Conservation (phyloP, 2,797 vertebrate species). For the Sphenodon punctatus region DNA sequence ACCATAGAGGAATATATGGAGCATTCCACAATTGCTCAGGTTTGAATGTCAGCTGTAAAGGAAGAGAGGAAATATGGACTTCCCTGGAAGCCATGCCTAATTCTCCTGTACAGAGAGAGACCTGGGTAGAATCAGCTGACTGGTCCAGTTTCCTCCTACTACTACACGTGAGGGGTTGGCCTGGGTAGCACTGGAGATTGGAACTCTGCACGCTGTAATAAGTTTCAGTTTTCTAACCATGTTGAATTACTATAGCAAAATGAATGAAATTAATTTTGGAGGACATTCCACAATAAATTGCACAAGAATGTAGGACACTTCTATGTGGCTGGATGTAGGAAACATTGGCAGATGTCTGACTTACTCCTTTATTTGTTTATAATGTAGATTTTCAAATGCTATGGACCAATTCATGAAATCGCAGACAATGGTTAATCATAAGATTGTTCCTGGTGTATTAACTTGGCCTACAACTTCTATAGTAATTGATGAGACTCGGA, state of each 20-base stretch:
- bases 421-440: conserved; percentile 82
- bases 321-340: neutral
- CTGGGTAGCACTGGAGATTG: too few relatives aligned
- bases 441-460: conserved; percentile 85
- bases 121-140: too few relatives aligned
- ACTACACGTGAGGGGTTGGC: too few relatives aligned
- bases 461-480: conserved; percentile 90
- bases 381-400: conserved; percentile 84
- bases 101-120: too few relatives aligned
- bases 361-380: neutral
- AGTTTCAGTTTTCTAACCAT: neutral
- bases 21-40: too few relatives aligned
- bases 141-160: too few relatives aligned
- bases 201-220: neutral
- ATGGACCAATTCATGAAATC: conserved; percentile 85
- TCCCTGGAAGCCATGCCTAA: too few relatives aligned
- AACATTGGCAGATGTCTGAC: fast-evolving
- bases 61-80: too few relatives aligned
- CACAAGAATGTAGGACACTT: fast-evolving
- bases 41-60: too few relatives aligned
- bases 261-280: neutral
- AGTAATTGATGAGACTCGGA: conserved; percentile 85
- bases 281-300: neutral
- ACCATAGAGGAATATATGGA: too few relatives aligned
- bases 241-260: neutral